These are phyloP conservation scores for Entosphenus tridentatus DNA, from an alignment of 2,113 vertebrate genomes.

Conservation along the genomic window DNA sequence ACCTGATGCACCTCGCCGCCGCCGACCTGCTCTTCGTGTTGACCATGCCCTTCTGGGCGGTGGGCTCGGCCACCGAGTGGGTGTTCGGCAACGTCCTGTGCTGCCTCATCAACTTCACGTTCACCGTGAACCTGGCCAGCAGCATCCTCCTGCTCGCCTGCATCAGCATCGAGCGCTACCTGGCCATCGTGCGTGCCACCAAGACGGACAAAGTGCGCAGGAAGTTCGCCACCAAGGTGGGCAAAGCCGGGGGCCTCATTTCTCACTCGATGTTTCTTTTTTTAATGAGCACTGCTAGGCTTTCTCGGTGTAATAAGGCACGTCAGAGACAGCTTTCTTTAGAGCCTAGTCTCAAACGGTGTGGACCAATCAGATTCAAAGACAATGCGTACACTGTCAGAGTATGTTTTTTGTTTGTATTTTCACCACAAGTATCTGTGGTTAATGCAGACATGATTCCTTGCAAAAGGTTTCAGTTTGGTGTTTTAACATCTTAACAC, in stretches of 20 bases:
- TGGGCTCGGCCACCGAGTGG: slow-evolving; percentile 29
- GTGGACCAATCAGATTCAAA: too few relatives aligned
- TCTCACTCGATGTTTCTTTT: too few relatives aligned
- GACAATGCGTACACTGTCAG: too few relatives aligned
- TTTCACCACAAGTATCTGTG: too few relatives aligned
- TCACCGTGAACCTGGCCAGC: slow-evolving; percentile 35
- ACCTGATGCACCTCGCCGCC: slow-evolving; percentile 51
- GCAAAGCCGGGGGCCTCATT: slow-evolving; percentile 12
- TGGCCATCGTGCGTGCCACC: slow-evolving; percentile 34
- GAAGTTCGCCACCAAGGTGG: slow-evolving; percentile 25
- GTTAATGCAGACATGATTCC: too few relatives aligned
- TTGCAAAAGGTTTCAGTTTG: too few relatives aligned
- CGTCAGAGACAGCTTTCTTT: too few relatives aligned
- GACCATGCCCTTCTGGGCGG: slow-evolving; percentile 41
- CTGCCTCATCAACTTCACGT: slow-evolving; percentile 32
- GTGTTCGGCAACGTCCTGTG: slow-evolving; percentile 29
- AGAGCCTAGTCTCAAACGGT: too few relatives aligned
- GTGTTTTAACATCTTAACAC: too few relatives aligned
- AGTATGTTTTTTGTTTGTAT: too few relatives aligned
- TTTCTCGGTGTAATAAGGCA: too few relatives aligned
- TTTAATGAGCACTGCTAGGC: too few relatives aligned
- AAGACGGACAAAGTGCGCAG: slow-evolving; percentile 40
- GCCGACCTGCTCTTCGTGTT: slow-evolving; percentile 47
- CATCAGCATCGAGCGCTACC: slow-evolving; percentile 42
- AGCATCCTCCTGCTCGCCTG: slow-evolving; percentile 37